phyloP scores from a whole-genome alignment of 2,113 vertebrate species.

The Capreolus pygargus region DNA sequence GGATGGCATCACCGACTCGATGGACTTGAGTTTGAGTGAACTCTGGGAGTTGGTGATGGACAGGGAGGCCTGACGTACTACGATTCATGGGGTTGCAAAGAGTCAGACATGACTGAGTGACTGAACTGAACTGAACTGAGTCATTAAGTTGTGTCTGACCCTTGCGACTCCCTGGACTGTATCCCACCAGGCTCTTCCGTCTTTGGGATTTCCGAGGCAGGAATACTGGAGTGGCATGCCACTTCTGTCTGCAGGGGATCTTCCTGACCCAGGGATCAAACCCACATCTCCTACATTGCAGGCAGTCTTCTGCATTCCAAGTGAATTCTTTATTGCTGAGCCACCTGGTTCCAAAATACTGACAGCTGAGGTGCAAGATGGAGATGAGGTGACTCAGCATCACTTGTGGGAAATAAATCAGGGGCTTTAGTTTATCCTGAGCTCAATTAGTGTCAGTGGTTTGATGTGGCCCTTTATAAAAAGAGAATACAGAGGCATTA shows the following conservation, averaged over 20 bases:
- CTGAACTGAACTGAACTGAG: no score
- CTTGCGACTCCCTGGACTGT: background rate
- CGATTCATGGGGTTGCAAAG: no score
- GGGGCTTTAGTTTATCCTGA: background rate
- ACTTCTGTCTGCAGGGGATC: background rate
- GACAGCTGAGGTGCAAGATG: background rate
- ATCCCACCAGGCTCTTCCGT: background rate
- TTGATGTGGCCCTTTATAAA: background rate
- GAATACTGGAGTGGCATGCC: background rate
- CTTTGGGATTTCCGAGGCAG: background rate
- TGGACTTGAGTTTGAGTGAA: no score
- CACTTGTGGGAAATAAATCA: background rate
- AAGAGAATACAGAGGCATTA: background rate
- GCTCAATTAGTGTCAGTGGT: background rate
- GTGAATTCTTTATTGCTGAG: background rate
- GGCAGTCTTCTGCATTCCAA: background rate
- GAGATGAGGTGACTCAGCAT: background rate
- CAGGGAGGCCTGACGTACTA: no score
- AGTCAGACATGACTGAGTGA: no score
- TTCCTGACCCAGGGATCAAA: background rate
- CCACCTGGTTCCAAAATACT: background rate
- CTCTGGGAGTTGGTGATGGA: no score
- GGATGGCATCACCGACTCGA: no score
- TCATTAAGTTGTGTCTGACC: background rate
- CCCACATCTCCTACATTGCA: background rate